These are phyloP conservation scores for Notarius lentiginosus DNA, from an alignment of 2,113 vertebrate genomes.

Conservation along the genomic window DNA sequence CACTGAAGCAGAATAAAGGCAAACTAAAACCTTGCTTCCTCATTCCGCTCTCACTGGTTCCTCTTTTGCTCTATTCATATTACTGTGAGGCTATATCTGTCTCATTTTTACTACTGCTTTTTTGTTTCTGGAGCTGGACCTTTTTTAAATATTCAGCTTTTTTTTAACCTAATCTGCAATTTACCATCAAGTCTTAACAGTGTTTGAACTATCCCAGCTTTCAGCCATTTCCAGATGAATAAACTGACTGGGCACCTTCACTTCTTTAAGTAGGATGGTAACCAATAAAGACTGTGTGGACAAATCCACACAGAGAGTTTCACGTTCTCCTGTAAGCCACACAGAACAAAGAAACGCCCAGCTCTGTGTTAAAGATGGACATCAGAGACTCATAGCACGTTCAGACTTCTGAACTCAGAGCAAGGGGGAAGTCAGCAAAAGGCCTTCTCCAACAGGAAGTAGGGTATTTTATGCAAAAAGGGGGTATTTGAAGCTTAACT, in stretches of 20 bases:
- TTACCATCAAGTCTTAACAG: neutral
- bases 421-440: slow-evolving; percentile 21
- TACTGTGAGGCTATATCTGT: slow-evolving; percentile 2
- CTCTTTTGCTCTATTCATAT: slow-evolving; percentile 35
- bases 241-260: neutral
- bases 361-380: neutral
- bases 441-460: neutral
- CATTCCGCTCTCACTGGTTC: slow-evolving; percentile 35
- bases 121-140: neutral
- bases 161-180: neutral
- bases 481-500: neutral
- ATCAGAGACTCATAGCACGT: neutral
- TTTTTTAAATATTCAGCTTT: neutral
- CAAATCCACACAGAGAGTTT: neutral
- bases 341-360: neutral
- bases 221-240: neutral
- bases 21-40: slow-evolving; percentile 39
- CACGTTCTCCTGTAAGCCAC: neutral
- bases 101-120: slow-evolving; percentile 14
- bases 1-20: slow-evolving; percentile 16
- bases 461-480: neutral
- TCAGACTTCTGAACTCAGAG: neutral
- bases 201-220: neutral
- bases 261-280: neutral
- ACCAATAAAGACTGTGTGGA: neutral